A percentile compares a stretch with the other conserved stretches of the same genome.
These are phyloP conservation scores for Dunckerocampus dactyliophorus DNA, from an alignment of 2,113 vertebrate genomes.

Conservation along the genomic window DNA sequence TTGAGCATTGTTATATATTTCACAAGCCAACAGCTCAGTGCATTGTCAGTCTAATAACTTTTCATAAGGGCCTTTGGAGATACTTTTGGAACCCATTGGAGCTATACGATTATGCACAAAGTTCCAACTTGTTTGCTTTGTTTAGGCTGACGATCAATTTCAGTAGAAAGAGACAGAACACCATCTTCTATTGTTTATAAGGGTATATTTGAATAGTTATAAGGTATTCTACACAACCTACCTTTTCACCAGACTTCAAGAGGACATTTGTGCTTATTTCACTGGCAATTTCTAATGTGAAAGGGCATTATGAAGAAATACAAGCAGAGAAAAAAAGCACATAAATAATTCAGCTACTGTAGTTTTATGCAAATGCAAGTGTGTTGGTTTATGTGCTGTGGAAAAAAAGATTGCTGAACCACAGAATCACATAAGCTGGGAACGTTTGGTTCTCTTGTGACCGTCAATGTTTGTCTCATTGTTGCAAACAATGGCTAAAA, in stretches of 20 bases:
- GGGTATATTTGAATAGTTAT: neutral
- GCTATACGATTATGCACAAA: too few relatives aligned
- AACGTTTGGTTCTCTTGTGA: neutral
- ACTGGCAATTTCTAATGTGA: constrained; percentile 6
- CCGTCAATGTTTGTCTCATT: neutral
- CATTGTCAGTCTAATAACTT: too few relatives aligned
- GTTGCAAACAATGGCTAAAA: neutral
- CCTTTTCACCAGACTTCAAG: neutral
- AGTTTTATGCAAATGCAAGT: neutral
- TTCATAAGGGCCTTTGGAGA: too few relatives aligned
- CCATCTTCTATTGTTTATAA: neutral
- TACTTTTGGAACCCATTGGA: too few relatives aligned
- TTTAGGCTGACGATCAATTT: neutral
- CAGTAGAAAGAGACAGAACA: neutral
- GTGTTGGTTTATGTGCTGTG: constrained; percentile 13
- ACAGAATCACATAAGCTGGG: neutral
- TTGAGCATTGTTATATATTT: too few relatives aligned
- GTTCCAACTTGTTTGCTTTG: neutral
- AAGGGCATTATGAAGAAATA: neutral
- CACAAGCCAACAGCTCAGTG: too few relatives aligned
- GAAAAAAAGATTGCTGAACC: neutral
- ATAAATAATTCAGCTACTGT: constrained; percentile 16
- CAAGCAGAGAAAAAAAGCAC: constrained; percentile 5
- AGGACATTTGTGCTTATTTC: constrained; percentile 5
- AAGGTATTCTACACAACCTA: neutral